Evolutionary conservation across 2,888 invertebrate species (phyloP), one percentile per base, ranked within the genome.

Genomic region (Ischnus inquisitorius): DNA sequence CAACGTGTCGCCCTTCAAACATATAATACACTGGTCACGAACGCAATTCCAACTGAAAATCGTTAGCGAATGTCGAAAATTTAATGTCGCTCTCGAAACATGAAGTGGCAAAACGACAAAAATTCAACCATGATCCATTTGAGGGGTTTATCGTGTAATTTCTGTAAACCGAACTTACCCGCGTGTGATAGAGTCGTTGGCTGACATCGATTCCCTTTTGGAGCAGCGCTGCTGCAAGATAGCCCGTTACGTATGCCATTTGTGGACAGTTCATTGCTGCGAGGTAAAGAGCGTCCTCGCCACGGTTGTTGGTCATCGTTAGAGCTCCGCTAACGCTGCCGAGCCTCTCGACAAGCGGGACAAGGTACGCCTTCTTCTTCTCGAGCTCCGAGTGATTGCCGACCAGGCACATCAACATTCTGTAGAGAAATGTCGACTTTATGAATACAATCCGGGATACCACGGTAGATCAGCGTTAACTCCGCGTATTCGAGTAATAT

Each of bases 271-370:
- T 91, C 60, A 91, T 88, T 0, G 92, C 91, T 1, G 92, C 91
- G 28, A 93, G 79, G 39, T 92, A 93, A 5, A 93, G 88, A 14
- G 92, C 93, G 72, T 93, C 91, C 62, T 91, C 88, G 28, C 89
- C 89, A 2, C 87, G 88, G 75, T 89, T 87, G 51, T 93, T 93
- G 10, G 74, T 85, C 57, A 76, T 84, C 12, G 89, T 85, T 2
- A 93, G 77, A 16, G 90, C 90, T 4, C 88, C 89, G 5, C 60
- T 78, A 0, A 87, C 8, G 2, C 78, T 88, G 16, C 89, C 87
- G 22, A 93, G 79, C 34, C 91, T 88, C 64, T 92, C 92, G 2
- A 93, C 92, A 12, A 93, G 84, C 0, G 92, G 91, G 2, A 80
- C 88, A 69, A 93, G 69, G 41, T 89, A 91, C 0, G 91, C 91